Base-by-base conservation (phyloP, 2,888 invertebrate genomes). In the Halocaridina rubra region DNA sequence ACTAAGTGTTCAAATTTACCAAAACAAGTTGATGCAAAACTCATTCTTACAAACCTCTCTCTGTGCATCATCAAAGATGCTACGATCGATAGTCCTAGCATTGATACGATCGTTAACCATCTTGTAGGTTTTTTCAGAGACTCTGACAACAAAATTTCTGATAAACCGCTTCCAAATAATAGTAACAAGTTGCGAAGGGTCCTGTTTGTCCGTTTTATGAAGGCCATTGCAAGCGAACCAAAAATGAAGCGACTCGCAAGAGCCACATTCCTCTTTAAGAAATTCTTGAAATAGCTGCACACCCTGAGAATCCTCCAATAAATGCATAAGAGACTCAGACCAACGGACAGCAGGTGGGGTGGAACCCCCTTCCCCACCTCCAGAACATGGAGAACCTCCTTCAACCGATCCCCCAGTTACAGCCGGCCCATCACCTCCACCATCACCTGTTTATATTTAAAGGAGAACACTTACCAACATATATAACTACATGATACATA, bases 161-260 rank as follows among this genome's bases (percentile, higher is more conserved):
- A 97, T 94, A 89, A 91, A 92, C 72, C 90, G 91, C 86, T 91
- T 91, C 89, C 91, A 90, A 71, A 92, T 92, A 71, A 90, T 89
- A 95, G 95, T 95, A 90, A 97, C 95, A 90, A 97, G 93, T 90
- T 94, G 94, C 89, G 93, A 95, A 0, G 94, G 94, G 91, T 95
- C 94, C 90, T 93, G 92, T 89, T 92, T 91, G 91, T 96, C 95
- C 91, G 95, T 86, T 69, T 90, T 88, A 82, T 87, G 88, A 22
- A 89, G 93, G 80, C 96, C 96, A 91, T 96, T 95, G 91, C 96
- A 96, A 77, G 97, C 98, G 92, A 97, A 98, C 94, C 96, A 97
- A 92, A 98, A 98, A 80, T 91, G 90, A 22, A 89, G 80, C 5
- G 80, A 53, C 69, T 86, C 80, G 39, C 69, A 80, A 19, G 85